Percentiles rank a stretch among this genome's conserved stretches.
Conservation (phyloP, 2,113 vertebrate genomes). For the Brienomyrus brachyistius region DNA sequence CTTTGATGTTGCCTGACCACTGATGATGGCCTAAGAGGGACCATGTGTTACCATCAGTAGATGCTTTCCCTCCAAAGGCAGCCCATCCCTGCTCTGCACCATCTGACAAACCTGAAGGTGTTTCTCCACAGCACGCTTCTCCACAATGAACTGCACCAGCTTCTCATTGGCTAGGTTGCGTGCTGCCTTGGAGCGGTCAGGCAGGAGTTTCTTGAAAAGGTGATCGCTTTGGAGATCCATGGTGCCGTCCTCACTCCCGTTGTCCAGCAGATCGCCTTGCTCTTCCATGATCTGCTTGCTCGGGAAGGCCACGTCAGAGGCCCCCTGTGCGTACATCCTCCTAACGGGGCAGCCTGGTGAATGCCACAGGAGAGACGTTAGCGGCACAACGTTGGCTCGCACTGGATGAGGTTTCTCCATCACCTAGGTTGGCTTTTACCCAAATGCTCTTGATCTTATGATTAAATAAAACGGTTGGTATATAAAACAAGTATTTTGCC, state of each 20-base stretch:
- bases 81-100: background rate
- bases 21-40: conserved; percentile 2
- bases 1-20: conserved; percentile 64
- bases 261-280: conserved; percentile 16
- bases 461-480: background rate
- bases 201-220: conserved; percentile 68
- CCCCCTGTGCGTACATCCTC: conserved; percentile 49
- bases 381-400: too few relatives aligned
- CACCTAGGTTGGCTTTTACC: background rate
- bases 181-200: conserved; percentile 76
- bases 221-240: background rate
- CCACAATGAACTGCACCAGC: conserved; percentile 81
- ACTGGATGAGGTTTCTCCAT: background rate
- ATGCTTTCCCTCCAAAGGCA: background rate
- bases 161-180: conserved; percentile 79
- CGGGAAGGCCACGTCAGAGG: conserved; percentile 56
- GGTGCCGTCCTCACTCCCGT: background rate
- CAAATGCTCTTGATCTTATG: background rate
- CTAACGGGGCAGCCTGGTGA: conserved; percentile 75
- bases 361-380: background rate
- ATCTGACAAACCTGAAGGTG: conserved; percentile 73
- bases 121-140: conserved; percentile 66
- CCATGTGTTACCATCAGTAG: background rate
- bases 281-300: conserved; percentile 36
- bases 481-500: background rate